Percentiles rank a stretch among this genome's conserved stretches.
These are phyloP conservation scores for Penaeus indicus DNA, from an alignment of 1,140 invertebrate species.

Conservation along the genomic window DNA sequence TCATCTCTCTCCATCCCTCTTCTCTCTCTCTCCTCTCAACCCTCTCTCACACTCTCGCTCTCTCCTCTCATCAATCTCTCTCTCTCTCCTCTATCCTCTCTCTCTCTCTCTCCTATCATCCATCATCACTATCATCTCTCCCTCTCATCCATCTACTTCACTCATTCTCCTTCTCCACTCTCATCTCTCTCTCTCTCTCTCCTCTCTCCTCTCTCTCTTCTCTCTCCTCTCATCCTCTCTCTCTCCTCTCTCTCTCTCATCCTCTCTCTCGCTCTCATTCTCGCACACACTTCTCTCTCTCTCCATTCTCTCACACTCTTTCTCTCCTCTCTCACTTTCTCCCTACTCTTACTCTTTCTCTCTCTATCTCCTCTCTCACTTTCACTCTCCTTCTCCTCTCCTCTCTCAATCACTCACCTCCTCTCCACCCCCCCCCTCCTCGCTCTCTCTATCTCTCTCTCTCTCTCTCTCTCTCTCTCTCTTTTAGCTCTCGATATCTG, in stretches of 20 bases:
- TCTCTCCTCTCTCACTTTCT: neutral
- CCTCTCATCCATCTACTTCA: neutral
- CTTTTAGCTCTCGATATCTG: too few relatives aligned
- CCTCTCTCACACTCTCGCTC: neutral
- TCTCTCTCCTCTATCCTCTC: neutral
- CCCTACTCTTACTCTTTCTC: neutral
- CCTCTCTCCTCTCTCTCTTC: neutral
- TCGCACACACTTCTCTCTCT: neutral
- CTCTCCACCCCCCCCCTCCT: too few relatives aligned
- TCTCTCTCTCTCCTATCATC: neutral
- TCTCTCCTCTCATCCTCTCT: neutral
- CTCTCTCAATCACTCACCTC: too few relatives aligned
- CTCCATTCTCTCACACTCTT: neutral
- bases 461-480: neutral
- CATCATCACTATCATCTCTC: neutral
- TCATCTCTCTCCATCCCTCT: neutral
- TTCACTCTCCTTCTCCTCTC: neutral
- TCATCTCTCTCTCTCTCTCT: neutral
- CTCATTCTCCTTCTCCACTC: neutral
- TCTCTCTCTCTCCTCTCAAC: neutral
- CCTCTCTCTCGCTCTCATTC: too few relatives aligned
- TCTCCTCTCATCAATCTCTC: neutral
- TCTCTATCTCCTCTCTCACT: neutral
- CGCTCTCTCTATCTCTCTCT: neutral
- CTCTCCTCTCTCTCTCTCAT: neutral